Evolutionary conservation across 2,113 vertebrate genomes (phyloP).

Genomic region (Baryphthengus martii): DNA sequence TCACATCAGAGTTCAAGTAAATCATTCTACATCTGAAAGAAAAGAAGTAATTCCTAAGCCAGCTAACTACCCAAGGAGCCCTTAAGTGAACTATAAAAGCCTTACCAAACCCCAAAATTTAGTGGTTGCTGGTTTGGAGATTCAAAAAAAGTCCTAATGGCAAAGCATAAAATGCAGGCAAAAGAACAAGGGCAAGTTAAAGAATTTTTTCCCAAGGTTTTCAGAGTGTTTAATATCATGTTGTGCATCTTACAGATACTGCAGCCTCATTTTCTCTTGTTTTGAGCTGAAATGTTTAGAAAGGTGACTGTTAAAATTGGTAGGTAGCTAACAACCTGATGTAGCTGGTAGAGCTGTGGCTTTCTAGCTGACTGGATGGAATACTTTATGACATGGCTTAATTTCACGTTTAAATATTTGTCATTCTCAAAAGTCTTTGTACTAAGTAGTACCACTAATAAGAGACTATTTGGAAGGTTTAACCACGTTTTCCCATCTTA

Average conservation of each 20-base stretch:
- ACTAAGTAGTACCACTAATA: not conserved
- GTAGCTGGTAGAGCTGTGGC: not conserved
- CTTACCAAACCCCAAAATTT: not conserved
- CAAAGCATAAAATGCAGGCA: not conserved
- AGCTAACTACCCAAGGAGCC: conserved; percentile 25
- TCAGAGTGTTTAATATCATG: accelerated
- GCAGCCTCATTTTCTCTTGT: not conserved
- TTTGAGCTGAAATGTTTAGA: not conserved
- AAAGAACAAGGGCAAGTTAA: not conserved
- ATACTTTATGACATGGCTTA: conserved; percentile 36
- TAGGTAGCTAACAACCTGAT: not conserved
- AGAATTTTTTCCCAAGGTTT: not conserved
- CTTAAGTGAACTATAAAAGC: conserved; percentile 15
- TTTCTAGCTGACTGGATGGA: conserved; percentile 26
- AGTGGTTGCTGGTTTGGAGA: not conserved
- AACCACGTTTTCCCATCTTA: conserved; percentile 25
- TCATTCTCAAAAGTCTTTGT: conserved; percentile 1
- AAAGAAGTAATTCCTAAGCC: conserved; percentile 48
- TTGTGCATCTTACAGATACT: not conserved
- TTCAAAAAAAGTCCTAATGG: not conserved
- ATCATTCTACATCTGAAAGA: conserved; percentile 46
- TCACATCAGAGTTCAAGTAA: conserved; percentile 39
- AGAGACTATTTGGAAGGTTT: conserved; percentile 36
- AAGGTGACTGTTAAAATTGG: not conserved
- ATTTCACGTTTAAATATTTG: conserved; percentile 50